phyloP scores from a whole-genome alignment of 2,113 vertebrate species.

The Solea solea region DNA sequence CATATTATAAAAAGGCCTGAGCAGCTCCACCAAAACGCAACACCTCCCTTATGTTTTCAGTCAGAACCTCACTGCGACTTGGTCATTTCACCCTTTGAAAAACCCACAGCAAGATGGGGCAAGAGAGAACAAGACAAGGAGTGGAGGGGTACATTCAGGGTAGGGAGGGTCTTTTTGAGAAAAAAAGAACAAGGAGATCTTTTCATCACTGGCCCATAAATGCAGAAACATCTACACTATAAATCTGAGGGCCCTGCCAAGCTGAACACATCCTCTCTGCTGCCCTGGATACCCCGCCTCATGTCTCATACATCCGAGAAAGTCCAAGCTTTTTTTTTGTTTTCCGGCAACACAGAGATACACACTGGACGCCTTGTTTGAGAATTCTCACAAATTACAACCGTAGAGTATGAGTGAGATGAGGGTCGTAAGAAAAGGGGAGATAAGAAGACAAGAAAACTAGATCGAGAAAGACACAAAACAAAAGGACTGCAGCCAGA shows the following conservation, averaged over 20 bases:
- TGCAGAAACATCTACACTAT: conserved; percentile 73
- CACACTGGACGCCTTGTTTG: conserved; percentile 73
- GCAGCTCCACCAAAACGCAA: neutral
- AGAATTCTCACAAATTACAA: conserved; percentile 51
- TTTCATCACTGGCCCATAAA: conserved; percentile 79
- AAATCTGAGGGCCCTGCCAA: conserved; percentile 72
- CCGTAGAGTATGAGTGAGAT: conserved; percentile 44
- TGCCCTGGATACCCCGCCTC: conserved; percentile 63
- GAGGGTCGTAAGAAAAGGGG: conserved; percentile 31
- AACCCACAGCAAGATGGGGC: conserved; percentile 59
- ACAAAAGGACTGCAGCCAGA: conserved; percentile 25
- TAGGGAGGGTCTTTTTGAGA: conserved; percentile 62
- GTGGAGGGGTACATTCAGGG: conserved; percentile 60
- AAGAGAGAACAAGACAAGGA: conserved; percentile 45
- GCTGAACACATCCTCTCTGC: conserved; percentile 61
- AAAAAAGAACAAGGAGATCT: conserved; percentile 79
- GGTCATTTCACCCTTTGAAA: conserved; percentile 48
- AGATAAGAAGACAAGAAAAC: conserved; percentile 27
- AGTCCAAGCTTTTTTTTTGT: conserved; percentile 36
- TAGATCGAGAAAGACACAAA: conserved; percentile 35
- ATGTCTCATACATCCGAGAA: conserved; percentile 66
- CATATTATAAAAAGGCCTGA: conserved; percentile 30
- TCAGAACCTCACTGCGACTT: conserved; percentile 35
- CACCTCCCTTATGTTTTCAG: conserved; percentile 28
- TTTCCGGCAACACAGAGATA: conserved; percentile 34